Percentiles rank a stretch among this genome's conserved stretches.
Conservation (phyloP, 2,113 vertebrate species). For the Hyla sarda region DNA sequence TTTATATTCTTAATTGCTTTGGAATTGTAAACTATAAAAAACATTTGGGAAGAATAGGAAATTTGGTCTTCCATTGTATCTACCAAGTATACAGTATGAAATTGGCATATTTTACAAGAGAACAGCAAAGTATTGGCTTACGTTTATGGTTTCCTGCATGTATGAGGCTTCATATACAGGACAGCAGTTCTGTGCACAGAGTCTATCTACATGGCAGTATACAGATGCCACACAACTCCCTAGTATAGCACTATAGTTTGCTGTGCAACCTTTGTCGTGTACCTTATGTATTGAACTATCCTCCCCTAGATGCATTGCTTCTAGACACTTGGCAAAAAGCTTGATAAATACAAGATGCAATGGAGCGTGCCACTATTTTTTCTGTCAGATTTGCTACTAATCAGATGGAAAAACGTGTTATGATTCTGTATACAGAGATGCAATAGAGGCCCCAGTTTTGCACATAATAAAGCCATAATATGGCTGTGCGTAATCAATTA, state of each 20-base stretch:
- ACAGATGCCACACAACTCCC: not conserved
- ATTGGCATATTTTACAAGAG: not conserved
- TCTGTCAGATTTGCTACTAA: too few species aligned
- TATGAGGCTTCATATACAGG: not conserved
- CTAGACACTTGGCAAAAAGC: not conserved
- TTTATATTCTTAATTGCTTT: not conserved
- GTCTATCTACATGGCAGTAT: not conserved
- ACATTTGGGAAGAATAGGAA: not conserved
- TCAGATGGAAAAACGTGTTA: too few species aligned
- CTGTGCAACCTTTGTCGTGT: too few species aligned
- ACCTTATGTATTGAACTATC: too few species aligned
- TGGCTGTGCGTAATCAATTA: too few species aligned
- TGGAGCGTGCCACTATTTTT: not conserved
- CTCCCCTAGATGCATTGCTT: too few species aligned
- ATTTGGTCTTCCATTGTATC: not conserved
- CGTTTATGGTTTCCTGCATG: too few species aligned
- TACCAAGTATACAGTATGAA: not conserved
- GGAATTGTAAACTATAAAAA: not conserved
- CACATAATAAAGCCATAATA: too few species aligned
- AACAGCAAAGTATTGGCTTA: too few species aligned
- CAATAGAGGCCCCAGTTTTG: too few species aligned
- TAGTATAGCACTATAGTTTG: not conserved
- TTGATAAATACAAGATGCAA: not conserved
- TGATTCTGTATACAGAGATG: too few species aligned
- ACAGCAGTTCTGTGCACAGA: too few species aligned